A percentile compares a stretch with the other conserved stretches of the same genome.
These are phyloP conservation scores for Penaeus vannamei DNA, from an alignment of 1,140 invertebrate species.

Conservation along the genomic window DNA sequence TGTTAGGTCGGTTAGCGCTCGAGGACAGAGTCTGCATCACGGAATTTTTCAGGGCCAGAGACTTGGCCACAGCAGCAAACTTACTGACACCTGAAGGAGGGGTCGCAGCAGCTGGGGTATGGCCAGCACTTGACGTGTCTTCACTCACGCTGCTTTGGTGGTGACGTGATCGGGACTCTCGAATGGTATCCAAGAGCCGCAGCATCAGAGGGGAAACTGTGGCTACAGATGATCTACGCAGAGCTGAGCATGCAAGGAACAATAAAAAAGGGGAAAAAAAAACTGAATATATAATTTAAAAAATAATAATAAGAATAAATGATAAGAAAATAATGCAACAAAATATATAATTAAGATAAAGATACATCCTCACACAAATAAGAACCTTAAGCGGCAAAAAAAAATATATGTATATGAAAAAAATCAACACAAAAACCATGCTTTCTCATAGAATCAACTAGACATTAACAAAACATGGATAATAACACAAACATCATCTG, in stretches of 20 bases:
- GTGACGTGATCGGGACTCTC: conserved; percentile 36
- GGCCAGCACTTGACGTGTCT: background rate
- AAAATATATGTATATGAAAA: background rate
- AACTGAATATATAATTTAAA: background rate
- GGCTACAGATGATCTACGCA: conserved; percentile 51
- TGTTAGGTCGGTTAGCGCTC: conserved; percentile 11
- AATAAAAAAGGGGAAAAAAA: conserved; percentile 21
- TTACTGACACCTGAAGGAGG: conserved; percentile 20
- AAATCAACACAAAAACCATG: background rate
- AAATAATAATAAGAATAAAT: background rate
- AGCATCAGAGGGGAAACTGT: conserved; percentile 58
- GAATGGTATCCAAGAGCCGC: conserved; percentile 50
- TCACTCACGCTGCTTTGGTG: background rate
- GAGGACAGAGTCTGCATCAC: conserved; percentile 29
- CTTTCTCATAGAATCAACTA: background rate
- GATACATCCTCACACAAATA: background rate
- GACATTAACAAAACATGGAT: conserved; percentile 1
- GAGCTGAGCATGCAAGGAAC: conserved; percentile 27
- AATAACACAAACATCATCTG: background rate
- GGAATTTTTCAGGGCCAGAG: conserved; percentile 9
- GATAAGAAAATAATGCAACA: background rate
- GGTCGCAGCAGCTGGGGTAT: background rate
- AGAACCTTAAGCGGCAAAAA: background rate
- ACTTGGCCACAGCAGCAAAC: conserved; percentile 56
- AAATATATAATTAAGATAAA: background rate